Evolutionary conservation across 2,888 invertebrate genomes (phyloP).

Genomic region (Lasioglossum morio): DNA sequence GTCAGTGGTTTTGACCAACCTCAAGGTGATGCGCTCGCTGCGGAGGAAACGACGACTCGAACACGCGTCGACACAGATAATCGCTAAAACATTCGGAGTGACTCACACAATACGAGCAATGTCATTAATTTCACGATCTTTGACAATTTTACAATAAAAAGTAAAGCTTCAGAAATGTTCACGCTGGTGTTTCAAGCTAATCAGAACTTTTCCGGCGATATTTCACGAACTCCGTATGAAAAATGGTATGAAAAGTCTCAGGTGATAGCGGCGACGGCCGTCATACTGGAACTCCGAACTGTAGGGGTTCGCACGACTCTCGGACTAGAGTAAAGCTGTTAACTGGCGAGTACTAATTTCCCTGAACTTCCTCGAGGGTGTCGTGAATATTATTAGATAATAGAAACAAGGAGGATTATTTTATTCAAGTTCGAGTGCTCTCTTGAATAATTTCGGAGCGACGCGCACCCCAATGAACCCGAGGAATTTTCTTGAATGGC

Average conservation of each 20-base stretch:
- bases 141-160: neutral
- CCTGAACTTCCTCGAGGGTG: neutral
- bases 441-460: neutral
- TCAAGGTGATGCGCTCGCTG: constrained; percentile 4
- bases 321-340: neutral
- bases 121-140: neutral
- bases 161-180: neutral
- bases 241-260: neutral
- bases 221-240: neutral
- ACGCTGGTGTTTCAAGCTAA: neutral
- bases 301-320: neutral
- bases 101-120: neutral
- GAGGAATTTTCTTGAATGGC: neutral
- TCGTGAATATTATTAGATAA: neutral
- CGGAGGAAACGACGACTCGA: too few relatives aligned
- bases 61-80: neutral
- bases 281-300: neutral
- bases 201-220: neutral
- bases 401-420: neutral
- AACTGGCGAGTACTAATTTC: neutral
- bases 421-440: neutral
- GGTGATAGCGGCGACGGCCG: neutral
- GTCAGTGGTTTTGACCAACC: constrained; percentile 18
- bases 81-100: neutral
- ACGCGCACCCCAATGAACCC: neutral